Conservation (phyloP, 2,797 vertebrate species). For the Percopsis omiscomaycus region DNA sequence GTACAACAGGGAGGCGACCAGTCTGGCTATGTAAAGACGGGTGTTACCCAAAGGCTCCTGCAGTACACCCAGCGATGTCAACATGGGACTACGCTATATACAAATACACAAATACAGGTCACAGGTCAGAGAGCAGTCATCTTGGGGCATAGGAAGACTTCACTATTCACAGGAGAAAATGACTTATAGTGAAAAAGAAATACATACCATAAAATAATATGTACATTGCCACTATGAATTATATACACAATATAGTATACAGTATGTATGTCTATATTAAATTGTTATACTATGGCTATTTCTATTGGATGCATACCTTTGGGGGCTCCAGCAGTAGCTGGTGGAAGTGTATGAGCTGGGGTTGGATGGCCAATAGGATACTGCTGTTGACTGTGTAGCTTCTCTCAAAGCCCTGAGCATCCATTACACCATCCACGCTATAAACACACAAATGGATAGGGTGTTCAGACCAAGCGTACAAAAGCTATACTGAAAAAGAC, state of each 20-base stretch:
- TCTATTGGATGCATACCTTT: slow-evolving; percentile 77
- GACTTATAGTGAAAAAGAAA: background rate
- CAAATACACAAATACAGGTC: slow-evolving; percentile 3
- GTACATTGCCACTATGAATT: background rate
- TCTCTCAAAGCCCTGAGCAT: slow-evolving; percentile 94
- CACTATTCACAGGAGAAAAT: background rate
- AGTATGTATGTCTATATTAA: background rate
- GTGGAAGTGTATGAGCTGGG: slow-evolving; percentile 92
- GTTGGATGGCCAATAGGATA: slow-evolving; percentile 87
- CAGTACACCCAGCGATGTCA: slow-evolving; percentile 90
- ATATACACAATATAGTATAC: no score
- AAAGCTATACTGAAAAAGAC: no score
- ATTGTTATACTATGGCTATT: background rate
- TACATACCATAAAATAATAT: background rate
- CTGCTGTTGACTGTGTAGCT: slow-evolving; percentile 87
- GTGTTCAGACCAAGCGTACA: background rate
- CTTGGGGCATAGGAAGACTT: background rate
- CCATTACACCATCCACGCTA: slow-evolving; percentile 92
- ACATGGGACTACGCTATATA: slow-evolving; percentile 83
- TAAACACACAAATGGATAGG: background rate
- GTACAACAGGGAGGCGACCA: slow-evolving; percentile 92
- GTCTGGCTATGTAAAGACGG: slow-evolving; percentile 89
- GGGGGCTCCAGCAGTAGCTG: slow-evolving; percentile 92
- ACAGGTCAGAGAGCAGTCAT: background rate
- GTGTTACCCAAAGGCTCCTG: slow-evolving; percentile 94